Base-by-base conservation (phyloP, 1,140 invertebrate genomes). In the Leptinotarsa undecemlineata region DNA sequence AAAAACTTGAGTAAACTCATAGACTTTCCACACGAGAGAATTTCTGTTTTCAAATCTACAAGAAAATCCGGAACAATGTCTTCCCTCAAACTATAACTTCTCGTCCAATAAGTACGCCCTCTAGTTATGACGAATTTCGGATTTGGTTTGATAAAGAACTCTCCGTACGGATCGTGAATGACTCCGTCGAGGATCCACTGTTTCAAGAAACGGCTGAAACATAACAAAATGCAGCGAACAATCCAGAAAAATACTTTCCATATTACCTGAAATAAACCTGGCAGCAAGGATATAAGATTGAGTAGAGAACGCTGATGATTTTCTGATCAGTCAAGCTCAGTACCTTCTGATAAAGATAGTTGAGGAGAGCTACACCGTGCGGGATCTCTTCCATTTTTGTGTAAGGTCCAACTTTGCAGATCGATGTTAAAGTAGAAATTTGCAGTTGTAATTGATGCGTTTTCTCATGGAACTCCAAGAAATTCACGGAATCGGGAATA, bases 151-250 rank as follows among this genome's bases (percentile, higher is more conserved):
- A 85, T 78, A 71, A 85, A 84, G 75, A 85, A 85, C 74, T 85
- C 84, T 21, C 79, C 81, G 68, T 82, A 82, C 1, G 81, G 81
- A 76, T 85, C 84, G 60, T 82, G 78, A n/a, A 84, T 60, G 11
- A 66, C 71, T n/a, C 84, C 84, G 72, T 85, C 78, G 6, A 84
- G 78, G 33, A 85, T 78, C 84, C 84, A 85, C 48, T 81, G 81
- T 74, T 82, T 78, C 26, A 85, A 73, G 79, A 84, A 85, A 20
- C 81, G 81, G 67, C 80, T 82, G 71, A 73, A 80, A 78, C 71
- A 20, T 47, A 75, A 33, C 26, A 33, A 70, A 68, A 42, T 42
- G 33, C 33, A 42, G 33, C 11, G 33, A 42, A 11, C 33, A 42
- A 42, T 11, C 3, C 21, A 64, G 8, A 62, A n/a, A 62, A 19